Conservation (phyloP, 2,113 vertebrate species). For the Cromileptes altivelis region DNA sequence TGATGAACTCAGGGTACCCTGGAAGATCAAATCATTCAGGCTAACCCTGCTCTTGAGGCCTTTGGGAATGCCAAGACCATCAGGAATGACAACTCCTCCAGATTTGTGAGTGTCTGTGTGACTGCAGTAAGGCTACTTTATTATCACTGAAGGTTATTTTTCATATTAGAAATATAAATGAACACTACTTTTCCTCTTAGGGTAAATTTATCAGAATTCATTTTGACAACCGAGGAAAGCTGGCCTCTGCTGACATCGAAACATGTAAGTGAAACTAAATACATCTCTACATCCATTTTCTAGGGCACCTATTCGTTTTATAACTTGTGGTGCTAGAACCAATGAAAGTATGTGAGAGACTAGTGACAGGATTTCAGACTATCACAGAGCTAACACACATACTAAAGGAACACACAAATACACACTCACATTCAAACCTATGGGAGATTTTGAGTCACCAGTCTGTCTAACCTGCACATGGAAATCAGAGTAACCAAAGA, state of each 20-base stretch:
- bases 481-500: background rate
- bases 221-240: constrained; percentile 90
- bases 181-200: constrained; percentile 60
- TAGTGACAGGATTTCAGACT: background rate
- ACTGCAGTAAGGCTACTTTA: background rate
- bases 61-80: constrained; percentile 91
- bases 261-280: constrained; percentile 86
- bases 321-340: background rate
- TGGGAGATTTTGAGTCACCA: background rate
- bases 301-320: background rate
- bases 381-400: background rate
- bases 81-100: constrained; percentile 91
- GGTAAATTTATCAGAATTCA: constrained; percentile 94
- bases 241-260: constrained; percentile 91
- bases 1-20: constrained; percentile 82
- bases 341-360: background rate
- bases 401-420: background rate
- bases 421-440: background rate
- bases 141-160: background rate
- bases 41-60: constrained; percentile 89
- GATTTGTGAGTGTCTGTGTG: constrained; percentile 85
- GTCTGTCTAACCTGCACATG: background rate
- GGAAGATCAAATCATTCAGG: constrained; percentile 90
- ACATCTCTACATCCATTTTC: too few species aligned
- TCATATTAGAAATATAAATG: background rate